These are phyloP conservation scores for Gallinago stenura DNA, from an alignment of 2,797 vertebrate species.

Conservation along the genomic window DNA sequence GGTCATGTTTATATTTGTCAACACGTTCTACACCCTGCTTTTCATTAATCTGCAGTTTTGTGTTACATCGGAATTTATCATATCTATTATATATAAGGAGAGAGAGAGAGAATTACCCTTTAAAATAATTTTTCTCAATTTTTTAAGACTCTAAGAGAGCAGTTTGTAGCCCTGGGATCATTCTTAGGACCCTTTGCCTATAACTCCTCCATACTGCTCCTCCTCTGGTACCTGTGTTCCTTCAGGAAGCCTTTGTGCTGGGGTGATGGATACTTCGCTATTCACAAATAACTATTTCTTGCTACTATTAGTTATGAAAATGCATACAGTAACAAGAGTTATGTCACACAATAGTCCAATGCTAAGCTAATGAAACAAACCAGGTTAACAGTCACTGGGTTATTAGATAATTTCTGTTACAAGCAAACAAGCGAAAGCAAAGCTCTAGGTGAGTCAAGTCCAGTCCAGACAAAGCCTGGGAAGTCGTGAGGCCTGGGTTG, in stretches of 20 bases:
- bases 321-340: no score
- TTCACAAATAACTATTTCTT: not conserved
- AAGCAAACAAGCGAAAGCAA: not conserved
- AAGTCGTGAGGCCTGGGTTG: not conserved
- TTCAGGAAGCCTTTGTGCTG: not conserved
- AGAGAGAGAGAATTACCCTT: not conserved
- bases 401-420: not conserved
- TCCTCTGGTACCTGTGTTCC: not conserved
- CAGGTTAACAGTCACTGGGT: not conserved
- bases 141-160: not conserved
- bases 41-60: no score
- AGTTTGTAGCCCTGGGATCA: not conserved
- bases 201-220: not conserved
- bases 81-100: fast-evolving
- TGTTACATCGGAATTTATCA: not conserved
- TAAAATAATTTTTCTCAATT: not conserved
- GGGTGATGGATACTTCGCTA: not conserved
- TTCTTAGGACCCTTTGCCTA: not conserved
- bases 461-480: not conserved
- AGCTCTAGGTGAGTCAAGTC: not conserved
- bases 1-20: not conserved
- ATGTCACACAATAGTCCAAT: no score
- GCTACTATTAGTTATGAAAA: not conserved
- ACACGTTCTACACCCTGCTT: no score
- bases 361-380: not conserved